Percentiles rank a stretch among this genome's conserved stretches.
phyloP scores from a whole-genome alignment of 2,888 invertebrate species.

The Lycophotia porphyrea region DNA sequence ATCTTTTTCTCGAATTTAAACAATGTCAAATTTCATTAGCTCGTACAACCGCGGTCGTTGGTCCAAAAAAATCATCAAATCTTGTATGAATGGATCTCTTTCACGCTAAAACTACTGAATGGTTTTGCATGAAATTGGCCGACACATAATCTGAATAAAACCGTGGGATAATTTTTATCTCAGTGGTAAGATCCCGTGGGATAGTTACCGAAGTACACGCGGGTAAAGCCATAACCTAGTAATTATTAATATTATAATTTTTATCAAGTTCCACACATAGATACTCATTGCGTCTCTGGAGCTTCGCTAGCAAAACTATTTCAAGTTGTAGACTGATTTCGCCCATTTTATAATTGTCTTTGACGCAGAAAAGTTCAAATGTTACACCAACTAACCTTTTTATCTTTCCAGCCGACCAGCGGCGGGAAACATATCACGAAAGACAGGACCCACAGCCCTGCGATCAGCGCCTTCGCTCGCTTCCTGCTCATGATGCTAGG shows the following conservation, averaged over 20 bases:
- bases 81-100: too few species aligned
- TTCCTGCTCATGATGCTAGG: slow-evolving; percentile 97
- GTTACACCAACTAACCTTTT: slow-evolving; percentile 76
- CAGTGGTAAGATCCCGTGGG: neutral
- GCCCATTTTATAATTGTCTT: neutral
- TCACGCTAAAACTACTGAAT: neutral
- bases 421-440: slow-evolving; percentile 99
- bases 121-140: neutral
- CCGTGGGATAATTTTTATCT: neutral
- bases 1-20: neutral
- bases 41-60: too few species aligned
- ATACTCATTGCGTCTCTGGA: too few species aligned
- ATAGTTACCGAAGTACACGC: neutral
- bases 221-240: neutral
- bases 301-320: too few species aligned
- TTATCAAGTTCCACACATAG: neutral
- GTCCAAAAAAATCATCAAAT: too few species aligned
- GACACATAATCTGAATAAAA: neutral
- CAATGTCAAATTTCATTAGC: neutral
- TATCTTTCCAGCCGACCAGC: slow-evolving; percentile 97
- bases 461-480: slow-evolving; percentile 96
- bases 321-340: too few species aligned
- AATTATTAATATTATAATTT: neutral
- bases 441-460: slow-evolving; percentile 98
- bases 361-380: neutral